Evolutionary conservation across 2,888 invertebrate genomes (phyloP), one percentile per base, ranked within the genome.

Genomic region (Oeneis ivallda): DNA sequence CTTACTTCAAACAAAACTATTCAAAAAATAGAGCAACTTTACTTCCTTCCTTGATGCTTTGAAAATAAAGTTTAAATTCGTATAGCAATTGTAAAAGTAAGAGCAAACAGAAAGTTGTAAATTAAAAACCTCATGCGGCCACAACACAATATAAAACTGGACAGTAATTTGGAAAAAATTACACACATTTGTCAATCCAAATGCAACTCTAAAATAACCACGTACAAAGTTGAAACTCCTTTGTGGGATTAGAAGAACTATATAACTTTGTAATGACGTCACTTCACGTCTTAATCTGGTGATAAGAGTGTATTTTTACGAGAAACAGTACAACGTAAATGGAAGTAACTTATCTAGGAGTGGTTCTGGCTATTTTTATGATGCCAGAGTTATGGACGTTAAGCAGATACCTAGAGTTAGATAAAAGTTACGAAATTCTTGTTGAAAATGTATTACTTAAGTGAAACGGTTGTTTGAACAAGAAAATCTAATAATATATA

Each of bases 241-340:
- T 37, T 53, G 41, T 0, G 9, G 6, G 19, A 1, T 17, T 13
- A 9, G 1, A 11, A 4, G 26, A 47, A 32, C 45, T 53, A 49
- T 65, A 65, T 64, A 64, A 47, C 62, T 57, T 57, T 53, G 54
- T 60, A 53, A 65, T 79, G 78, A 77, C 80, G 79, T 79, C 79
- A 79, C 70, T 57, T 26, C 62, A 76, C 75, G 70, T 79, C 79
- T 80, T 77, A 81, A 80, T 81, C 80, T 75, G 59, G 68, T 68
- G 77, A 77, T 79, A 79, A 76, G 72, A 67, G 66, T 56, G 70
- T 74, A 71, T 75, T 80, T 79, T 81, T 79, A 79, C 77, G 75
- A 76, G 72, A 60, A 9, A 68, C 72, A 71, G 70, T 73, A 76
- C 76, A 78, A 74, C 73, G 74, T 71, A 76, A 76, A 79, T 77